These are phyloP conservation scores for Calliphora vicina DNA, from an alignment of 1,140 invertebrate species.

Conservation along the genomic window DNA sequence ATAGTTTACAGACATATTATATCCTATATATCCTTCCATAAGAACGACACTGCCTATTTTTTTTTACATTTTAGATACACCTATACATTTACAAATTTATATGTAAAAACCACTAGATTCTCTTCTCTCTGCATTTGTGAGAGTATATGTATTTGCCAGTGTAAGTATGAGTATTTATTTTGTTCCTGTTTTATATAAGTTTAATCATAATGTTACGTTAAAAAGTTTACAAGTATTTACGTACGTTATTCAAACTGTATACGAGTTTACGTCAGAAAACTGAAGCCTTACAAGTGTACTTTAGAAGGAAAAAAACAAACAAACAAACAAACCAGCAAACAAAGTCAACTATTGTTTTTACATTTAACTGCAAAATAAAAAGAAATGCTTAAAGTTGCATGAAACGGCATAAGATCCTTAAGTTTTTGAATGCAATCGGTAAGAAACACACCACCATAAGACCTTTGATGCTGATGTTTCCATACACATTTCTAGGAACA, in stretches of 20 bases:
- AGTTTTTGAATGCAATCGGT: neutral
- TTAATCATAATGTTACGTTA: slow-evolving; percentile 26
- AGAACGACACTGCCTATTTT: no score
- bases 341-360: slow-evolving; percentile 20
- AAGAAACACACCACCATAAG: no score
- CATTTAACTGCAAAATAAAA: neutral
- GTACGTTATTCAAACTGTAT: slow-evolving; percentile 21
- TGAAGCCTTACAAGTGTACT: slow-evolving; percentile 8
- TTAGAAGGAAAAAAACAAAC: neutral
- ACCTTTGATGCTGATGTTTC: no score
- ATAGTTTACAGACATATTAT: no score
- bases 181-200: neutral
- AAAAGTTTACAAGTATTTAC: slow-evolving; percentile 13
- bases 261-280: neutral
- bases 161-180: no score
- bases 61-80: no score
- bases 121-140: no score
- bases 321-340: neutral
- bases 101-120: no score
- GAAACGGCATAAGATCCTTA: neutral
- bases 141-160: no score
- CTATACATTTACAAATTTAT: no score
- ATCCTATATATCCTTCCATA: no score
- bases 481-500: no score
- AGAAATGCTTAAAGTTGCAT: neutral